phyloP scores from a whole-genome alignment of 2,113 vertebrate species.

The Chionodraco myersi region DNA sequence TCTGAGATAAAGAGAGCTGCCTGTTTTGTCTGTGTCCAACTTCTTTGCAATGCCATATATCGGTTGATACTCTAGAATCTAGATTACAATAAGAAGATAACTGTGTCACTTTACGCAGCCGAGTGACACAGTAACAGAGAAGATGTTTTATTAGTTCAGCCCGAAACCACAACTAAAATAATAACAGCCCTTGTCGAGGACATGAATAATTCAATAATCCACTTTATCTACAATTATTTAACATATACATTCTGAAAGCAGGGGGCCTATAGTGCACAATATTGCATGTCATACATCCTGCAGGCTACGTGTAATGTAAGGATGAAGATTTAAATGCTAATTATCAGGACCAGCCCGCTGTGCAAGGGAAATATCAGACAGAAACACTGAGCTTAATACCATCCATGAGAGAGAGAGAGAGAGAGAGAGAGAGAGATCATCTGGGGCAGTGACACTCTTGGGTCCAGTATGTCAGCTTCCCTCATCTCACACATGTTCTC shows the following conservation, averaged over 20 bases:
- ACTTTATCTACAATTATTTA: conserved; percentile 16
- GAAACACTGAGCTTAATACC: conserved; percentile 2
- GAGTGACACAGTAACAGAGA: conserved; percentile 39
- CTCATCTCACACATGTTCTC: conserved; percentile 23
- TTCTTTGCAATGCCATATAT: too few relatives aligned
- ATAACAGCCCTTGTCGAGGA: conserved; percentile 13
- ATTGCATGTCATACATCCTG: not conserved
- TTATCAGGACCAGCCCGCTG: conserved; percentile 68
- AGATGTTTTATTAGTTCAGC: conserved; percentile 63
- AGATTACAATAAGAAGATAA: too few relatives aligned
- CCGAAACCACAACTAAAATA: conserved; percentile 25
- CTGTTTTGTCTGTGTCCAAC: not conserved
- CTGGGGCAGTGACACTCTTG: conserved; percentile 35
- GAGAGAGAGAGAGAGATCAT: conserved; percentile 22
- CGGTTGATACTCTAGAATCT: too few relatives aligned
- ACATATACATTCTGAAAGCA: conserved; percentile 1
- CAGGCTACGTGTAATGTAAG: not conserved
- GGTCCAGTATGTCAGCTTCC: conserved; percentile 27
- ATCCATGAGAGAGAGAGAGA: conserved; percentile 8
- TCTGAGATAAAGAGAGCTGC: not conserved
- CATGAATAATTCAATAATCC: conserved; percentile 28
- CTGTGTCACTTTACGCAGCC: conserved; percentile 14
- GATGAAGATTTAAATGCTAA: conserved; percentile 11
- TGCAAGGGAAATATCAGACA: conserved; percentile 6
- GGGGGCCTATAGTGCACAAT: not conserved